Evolutionary conservation across 2,797 vertebrate species (phyloP).

Genomic region (Philypnodon macrostomus): DNA sequence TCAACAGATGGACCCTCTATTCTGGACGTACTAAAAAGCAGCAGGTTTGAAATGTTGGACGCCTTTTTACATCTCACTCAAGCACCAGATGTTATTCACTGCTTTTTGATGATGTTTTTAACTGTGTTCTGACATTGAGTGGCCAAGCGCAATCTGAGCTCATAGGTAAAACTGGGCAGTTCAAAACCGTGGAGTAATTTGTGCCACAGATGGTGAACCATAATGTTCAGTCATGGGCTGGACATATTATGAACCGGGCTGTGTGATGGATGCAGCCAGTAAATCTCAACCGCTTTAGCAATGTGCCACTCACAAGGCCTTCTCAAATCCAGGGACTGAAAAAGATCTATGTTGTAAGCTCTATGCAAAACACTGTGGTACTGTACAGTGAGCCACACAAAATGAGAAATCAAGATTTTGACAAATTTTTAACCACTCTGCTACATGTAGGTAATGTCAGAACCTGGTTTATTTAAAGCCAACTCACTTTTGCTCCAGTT

Average conservation of each 20-base stretch:
- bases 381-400: not conserved
- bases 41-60: constrained; percentile 3
- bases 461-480: too few relatives aligned
- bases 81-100: constrained; percentile 14
- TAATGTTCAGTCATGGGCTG: constrained; percentile 39
- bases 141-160: constrained; percentile 36
- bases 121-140: constrained; percentile 39
- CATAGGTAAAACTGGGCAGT: constrained; percentile 20
- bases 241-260: constrained; percentile 27
- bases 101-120: constrained; percentile 23
- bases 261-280: constrained; percentile 12
- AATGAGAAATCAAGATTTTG: too few relatives aligned
- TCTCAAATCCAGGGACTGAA: not conserved
- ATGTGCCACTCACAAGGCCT: not conserved
- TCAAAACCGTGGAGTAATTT: constrained; percentile 11
- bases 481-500: too few relatives aligned
- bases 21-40: constrained; percentile 2
- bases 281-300: constrained; percentile 1
- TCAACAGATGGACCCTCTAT: constrained; percentile 6
- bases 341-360: not conserved
- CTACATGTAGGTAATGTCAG: too few relatives aligned
- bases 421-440: too few relatives aligned
- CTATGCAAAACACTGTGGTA: not conserved
- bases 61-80: constrained; percentile 1
- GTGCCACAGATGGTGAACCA: constrained; percentile 46